Conservation (phyloP, 2,888 invertebrate species). For the Euzophera pinguis region DNA sequence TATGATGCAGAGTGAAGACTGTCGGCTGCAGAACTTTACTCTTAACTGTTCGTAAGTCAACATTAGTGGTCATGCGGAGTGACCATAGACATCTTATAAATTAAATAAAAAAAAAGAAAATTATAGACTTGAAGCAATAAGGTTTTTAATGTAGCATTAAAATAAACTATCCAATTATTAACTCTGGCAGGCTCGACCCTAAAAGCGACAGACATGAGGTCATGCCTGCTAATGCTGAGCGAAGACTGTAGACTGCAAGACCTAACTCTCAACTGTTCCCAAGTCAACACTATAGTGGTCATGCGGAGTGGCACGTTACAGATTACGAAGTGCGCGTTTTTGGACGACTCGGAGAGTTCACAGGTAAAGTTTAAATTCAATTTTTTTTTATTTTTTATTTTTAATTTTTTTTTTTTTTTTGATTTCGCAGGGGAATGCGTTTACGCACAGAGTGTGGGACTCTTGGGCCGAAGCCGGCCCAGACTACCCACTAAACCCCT, state of each 20-base stretch:
- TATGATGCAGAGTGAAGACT: slow-evolving; percentile 54
- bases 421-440: too few species aligned
- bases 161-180: too few species aligned
- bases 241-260: slow-evolving; percentile 47
- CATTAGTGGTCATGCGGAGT: slow-evolving; percentile 46
- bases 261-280: slow-evolving; percentile 48
- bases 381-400: neutral
- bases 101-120: too few species aligned
- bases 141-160: too few species aligned
- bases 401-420: too few species aligned
- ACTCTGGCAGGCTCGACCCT: slow-evolving; percentile 47
- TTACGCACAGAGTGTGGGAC: too few species aligned
- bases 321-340: slow-evolving; percentile 37
- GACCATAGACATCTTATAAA: too few species aligned
- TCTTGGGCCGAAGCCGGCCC: too few species aligned
- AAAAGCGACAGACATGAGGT: slow-evolving; percentile 54
- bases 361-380: slow-evolving; percentile 37
- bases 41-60: slow-evolving; percentile 53
- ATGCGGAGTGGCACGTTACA: slow-evolving; percentile 47
- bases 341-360: slow-evolving; percentile 43
- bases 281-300: slow-evolving; percentile 52
- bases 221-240: slow-evolving; percentile 57
- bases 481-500: too few species aligned
- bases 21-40: slow-evolving; percentile 42
- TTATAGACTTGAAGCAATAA: too few species aligned